These are phyloP conservation scores for Pelochelys cantorii DNA, from an alignment of 2,797 vertebrate genomes.

Conservation along the genomic window DNA sequence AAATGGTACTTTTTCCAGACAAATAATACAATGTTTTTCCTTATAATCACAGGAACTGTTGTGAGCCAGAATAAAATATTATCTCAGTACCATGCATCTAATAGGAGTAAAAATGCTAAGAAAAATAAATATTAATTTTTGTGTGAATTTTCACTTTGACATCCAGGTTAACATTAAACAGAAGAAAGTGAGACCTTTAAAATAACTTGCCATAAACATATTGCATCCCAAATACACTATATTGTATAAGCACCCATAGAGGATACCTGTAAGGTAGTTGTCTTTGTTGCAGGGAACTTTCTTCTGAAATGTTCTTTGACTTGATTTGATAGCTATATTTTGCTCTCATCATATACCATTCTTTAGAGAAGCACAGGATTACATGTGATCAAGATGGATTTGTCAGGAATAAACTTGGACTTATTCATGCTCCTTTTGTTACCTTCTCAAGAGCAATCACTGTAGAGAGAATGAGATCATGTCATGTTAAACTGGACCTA, in stretches of 20 bases:
- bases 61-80: not conserved
- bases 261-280: not conserved
- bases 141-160: not conserved
- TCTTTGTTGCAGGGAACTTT: not conserved
- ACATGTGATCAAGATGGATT: not conserved
- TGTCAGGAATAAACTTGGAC: not conserved
- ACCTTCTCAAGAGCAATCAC: not conserved
- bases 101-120: not conserved
- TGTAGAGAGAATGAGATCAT: accelerated
- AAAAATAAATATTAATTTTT: not conserved
- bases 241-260: not conserved
- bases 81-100: not conserved
- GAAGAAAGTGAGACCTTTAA: not conserved
- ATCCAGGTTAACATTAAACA: not conserved
- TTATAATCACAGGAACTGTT: not conserved
- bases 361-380: conserved; percentile 2
- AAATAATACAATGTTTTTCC: not conserved
- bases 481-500: not conserved
- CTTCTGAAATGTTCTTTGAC: conserved; percentile 11
- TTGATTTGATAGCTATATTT: conserved; percentile 20
- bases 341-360: conserved; percentile 11
- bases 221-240: not conserved
- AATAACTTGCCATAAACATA: not conserved
- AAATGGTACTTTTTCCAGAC: not conserved
- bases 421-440: not conserved